These are phyloP conservation scores for Paralichthys olivaceus DNA, from an alignment of 2,113 vertebrate genomes.

Conservation along the genomic window DNA sequence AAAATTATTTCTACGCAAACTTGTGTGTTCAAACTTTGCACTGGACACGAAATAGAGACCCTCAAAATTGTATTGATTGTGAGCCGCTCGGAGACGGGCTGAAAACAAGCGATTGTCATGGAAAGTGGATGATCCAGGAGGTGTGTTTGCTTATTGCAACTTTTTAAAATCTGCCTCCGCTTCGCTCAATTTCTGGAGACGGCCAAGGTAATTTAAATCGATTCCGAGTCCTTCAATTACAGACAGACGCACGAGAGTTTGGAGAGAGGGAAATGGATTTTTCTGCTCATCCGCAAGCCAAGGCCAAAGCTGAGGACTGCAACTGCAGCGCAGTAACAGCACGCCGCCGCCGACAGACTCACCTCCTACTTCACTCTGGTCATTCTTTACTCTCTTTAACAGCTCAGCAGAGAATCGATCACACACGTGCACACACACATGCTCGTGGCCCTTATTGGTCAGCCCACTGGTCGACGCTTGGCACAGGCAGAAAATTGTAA, in stretches of 20 bases:
- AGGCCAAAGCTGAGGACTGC: constrained; percentile 63
- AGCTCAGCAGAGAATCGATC: neutral
- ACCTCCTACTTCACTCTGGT: constrained; percentile 31
- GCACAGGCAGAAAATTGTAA: constrained; percentile 58
- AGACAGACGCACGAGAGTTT: constrained; percentile 69
- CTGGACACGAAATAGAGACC: constrained; percentile 23
- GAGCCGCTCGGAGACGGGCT: constrained; percentile 24
- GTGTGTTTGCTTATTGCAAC: constrained; percentile 51
- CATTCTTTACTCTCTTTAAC: constrained; percentile 35
- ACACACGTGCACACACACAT: constrained; percentile 4
- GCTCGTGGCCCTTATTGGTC: constrained; percentile 15
- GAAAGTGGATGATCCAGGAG: constrained; percentile 45
- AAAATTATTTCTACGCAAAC: neutral
- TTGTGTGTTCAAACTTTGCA: constrained; percentile 28
- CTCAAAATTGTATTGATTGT: constrained; percentile 38
- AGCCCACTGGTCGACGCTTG: constrained; percentile 5
- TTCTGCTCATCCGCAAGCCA: constrained; percentile 69
- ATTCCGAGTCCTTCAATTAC: constrained; percentile 82
- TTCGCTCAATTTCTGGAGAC: constrained; percentile 68
- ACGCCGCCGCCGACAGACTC: neutral
- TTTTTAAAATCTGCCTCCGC: constrained; percentile 45
- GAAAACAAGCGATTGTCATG: constrained; percentile 51
- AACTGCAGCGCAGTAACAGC: constrained; percentile 22
- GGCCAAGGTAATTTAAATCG: constrained; percentile 77
- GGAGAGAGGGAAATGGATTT: constrained; percentile 74